Base-by-base conservation (phyloP, 2,113 vertebrate genomes). In the Prunella fulvescens region DNA sequence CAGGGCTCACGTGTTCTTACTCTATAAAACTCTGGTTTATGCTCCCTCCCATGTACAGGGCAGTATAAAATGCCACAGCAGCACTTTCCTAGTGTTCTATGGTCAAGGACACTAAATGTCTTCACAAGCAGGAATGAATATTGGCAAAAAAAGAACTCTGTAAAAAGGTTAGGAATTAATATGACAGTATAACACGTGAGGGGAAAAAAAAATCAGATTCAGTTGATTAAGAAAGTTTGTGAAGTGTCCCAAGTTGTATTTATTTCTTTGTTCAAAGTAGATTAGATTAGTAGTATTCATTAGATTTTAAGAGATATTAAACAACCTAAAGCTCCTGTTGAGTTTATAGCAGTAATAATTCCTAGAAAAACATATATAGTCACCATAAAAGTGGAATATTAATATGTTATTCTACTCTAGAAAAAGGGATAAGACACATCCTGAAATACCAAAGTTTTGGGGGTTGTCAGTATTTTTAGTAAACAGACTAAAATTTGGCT, bases 81-180 rank as follows among this genome's bases (percentile, higher is more conserved):
- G 45, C 76, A 88, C 72, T 95, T 96, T 79, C 62, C 53, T 44
- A 25, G 35, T 14, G 85, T 65, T 96, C 96, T 94, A 80, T 95
- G 96, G 89, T 94, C 96, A 95, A 71, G 89, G 80, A 65, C 86
- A 90, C 91, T 72, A 69, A 70, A 72, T 87, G 70, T 95, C 95
- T 97, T 95, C 95, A 95, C 81, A 90, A 87, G 91, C 92, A 92
- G 81, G 92, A 97, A 96, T 82, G 82, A 96, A 94, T 96, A 96
- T 33, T 48, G 56, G 56, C 90, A 81, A 96, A 86, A 86, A 58
- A 60, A 72, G 65, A 93, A 73, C 85, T 95, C 62, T 18, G 81
- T 93, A 56, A 96, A 96, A 96, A 96, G 95, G 93, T 92, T 86
- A 95, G 95, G 56, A 81, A 95, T 95, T 87, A 88, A 91, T 87